Conservation (phyloP, 2,113 vertebrate species). For the Cromileptes altivelis region DNA sequence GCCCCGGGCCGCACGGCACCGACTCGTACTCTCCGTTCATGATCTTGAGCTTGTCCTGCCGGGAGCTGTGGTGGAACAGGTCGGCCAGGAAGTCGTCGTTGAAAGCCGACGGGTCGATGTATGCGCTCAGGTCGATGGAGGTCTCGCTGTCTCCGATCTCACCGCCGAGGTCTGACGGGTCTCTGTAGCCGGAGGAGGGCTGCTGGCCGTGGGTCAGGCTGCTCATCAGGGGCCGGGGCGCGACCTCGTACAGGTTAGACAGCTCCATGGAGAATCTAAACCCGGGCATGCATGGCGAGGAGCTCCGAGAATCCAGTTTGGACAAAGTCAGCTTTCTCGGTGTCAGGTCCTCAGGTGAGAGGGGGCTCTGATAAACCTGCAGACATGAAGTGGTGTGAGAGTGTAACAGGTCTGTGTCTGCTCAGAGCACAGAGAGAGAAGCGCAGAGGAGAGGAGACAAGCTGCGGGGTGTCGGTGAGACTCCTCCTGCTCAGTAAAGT, state of each 20-base stretch:
- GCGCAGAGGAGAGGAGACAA: neutral
- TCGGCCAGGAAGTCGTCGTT: constrained; percentile 99
- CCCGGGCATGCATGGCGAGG: constrained; percentile 90
- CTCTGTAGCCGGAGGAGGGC: constrained; percentile 83
- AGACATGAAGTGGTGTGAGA: neutral
- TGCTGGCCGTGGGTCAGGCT: constrained; percentile 85
- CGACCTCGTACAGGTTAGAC: constrained; percentile 96
- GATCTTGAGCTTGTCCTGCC: constrained; percentile 91
- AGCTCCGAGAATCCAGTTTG: constrained; percentile 92
- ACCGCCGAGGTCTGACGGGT: constrained; percentile 85
- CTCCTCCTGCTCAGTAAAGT: constrained; percentile 59
- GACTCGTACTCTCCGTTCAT: constrained; percentile 91
- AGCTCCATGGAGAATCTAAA: constrained; percentile 96
- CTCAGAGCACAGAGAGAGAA: neutral
- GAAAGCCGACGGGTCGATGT: constrained; percentile 96
- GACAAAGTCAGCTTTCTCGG: neutral
- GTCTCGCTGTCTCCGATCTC: constrained; percentile 98
- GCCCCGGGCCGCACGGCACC: constrained; percentile 61
- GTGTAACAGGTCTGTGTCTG: neutral
- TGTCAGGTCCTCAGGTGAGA: neutral
- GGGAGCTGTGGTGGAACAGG: constrained; percentile 93
- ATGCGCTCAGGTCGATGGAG: constrained; percentile 98
- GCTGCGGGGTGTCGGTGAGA: constrained; percentile 11
- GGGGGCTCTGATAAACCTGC: neutral
- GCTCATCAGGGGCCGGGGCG: constrained; percentile 91